Percentiles rank a stretch among this genome's conserved stretches.
phyloP scores from a whole-genome alignment of 1,140 invertebrate genomes.

The Hylaeus volcanicus region DNA sequence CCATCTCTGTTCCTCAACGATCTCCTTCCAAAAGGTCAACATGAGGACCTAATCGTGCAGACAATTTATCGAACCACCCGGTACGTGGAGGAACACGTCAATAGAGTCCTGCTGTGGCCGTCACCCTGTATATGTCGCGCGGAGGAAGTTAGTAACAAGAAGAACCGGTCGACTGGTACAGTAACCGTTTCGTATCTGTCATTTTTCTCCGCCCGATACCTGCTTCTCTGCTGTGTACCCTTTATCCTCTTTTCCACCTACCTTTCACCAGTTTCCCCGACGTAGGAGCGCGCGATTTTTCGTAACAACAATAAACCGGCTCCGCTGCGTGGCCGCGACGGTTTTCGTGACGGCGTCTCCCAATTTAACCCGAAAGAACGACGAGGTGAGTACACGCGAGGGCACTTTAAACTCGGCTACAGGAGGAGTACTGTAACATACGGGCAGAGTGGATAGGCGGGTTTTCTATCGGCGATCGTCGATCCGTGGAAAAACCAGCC shows the following conservation, averaged over 20 bases:
- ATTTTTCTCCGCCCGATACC: conserved; percentile 60
- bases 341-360: neutral
- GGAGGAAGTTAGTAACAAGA: conserved; percentile 60
- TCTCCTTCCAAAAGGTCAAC: too few relatives aligned
- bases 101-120: conserved; percentile 28
- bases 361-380: conserved; percentile 10
- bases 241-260: conserved; percentile 28
- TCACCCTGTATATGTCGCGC: conserved; percentile 60
- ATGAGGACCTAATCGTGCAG: neutral
- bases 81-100: conserved; percentile 1
- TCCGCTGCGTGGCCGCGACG: neutral
- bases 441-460: conserved; percentile 30
- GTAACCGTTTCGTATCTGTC: conserved; percentile 61
- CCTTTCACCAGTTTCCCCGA: conserved; percentile 15
- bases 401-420: conserved; percentile 5
- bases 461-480: conserved; percentile 32
- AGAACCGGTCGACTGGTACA: conserved; percentile 62
- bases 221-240: conserved; percentile 10
- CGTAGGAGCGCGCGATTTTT: neutral
- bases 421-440: conserved; percentile 6
- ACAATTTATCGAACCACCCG: neutral
- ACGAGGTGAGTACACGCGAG: conserved; percentile 1
- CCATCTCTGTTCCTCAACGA: too few relatives aligned
- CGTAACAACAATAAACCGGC: neutral
- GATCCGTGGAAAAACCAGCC: conserved; percentile 35